A percentile compares a stretch with the other conserved stretches of the same genome.
phyloP scores from a whole-genome alignment of 2,888 invertebrate genomes.

The Epinotia ramella region DNA sequence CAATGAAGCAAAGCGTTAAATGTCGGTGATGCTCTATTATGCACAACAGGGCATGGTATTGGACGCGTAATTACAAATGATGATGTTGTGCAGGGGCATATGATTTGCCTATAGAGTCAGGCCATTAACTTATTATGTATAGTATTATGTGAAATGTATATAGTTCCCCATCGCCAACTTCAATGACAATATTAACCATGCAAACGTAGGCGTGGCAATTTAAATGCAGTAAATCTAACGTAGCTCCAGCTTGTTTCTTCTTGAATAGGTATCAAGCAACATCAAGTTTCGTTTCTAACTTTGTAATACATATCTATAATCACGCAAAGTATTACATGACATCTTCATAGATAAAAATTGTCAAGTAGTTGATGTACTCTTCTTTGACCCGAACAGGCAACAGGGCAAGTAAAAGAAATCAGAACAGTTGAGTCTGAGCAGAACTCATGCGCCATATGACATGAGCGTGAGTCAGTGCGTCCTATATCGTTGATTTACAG shows the following conservation, averaged over 20 bases:
- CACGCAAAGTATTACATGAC: neutral
- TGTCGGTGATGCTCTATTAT: neutral
- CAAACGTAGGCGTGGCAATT: no score
- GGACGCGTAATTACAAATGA: no score
- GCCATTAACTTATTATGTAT: no score
- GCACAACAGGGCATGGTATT: no score
- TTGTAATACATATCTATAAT: neutral
- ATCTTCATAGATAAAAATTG: neutral
- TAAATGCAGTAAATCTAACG: neutral
- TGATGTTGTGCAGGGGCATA: no score
- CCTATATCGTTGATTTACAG: constrained; percentile 80
- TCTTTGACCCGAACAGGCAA: neutral
- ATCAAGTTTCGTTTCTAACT: neutral
- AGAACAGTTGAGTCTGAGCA: constrained; percentile 4
- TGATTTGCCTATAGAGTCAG: no score
- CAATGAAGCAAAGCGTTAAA: constrained; percentile 28
- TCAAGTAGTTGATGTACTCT: neutral
- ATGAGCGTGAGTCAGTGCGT: constrained; percentile 70
- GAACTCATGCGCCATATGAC: constrained; percentile 30
- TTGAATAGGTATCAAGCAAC: no score
- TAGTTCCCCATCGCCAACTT: no score
- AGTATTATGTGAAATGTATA: no score
- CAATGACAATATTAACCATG: no score
- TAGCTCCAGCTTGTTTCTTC: no score
- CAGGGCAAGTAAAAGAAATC: neutral